Percentiles rank a stretch among this genome's conserved stretches.
phyloP scores from a whole-genome alignment of 2,797 vertebrate genomes.

The Sebastes nivosus region DNA sequence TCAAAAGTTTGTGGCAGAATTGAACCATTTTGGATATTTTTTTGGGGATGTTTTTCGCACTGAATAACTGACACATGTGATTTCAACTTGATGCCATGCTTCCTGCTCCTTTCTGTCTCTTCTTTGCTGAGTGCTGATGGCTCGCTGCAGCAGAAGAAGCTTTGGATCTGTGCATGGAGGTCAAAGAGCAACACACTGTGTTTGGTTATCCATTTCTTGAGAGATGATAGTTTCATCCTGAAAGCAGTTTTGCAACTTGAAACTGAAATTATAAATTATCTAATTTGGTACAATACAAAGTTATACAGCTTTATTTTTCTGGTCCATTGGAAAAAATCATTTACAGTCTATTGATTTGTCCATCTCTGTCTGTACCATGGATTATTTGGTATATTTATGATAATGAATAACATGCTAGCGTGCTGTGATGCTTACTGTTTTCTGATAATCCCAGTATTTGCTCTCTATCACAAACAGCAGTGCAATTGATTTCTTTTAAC shows the following conservation, averaged over 20 bases:
- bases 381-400: constrained; percentile 23
- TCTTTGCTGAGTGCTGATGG: constrained; percentile 20
- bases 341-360: constrained; percentile 2
- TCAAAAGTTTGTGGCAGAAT: background rate
- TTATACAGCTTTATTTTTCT: background rate
- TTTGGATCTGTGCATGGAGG: constrained; percentile 22
- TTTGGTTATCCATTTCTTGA: constrained; percentile 43
- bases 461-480: constrained; percentile 47
- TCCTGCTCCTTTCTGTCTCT: constrained; percentile 19
- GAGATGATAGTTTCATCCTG: constrained; percentile 30
- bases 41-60: background rate
- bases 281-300: background rate
- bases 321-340: background rate
- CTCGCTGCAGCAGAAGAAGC: constrained; percentile 19
- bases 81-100: constrained; percentile 8
- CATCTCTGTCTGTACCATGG: background rate
- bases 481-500: constrained; percentile 74
- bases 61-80: background rate
- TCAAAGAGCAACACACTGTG: constrained; percentile 41
- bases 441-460: constrained; percentile 32
- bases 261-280: background rate
- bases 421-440: constrained; percentile 25
- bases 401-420: constrained; percentile 23
- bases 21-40: background rate
- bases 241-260: constrained; percentile 13